Percentiles rank a stretch among this genome's conserved stretches.
Evolutionary conservation across 1,140 invertebrate genomes (phyloP).

Genomic region (Neodiprion virginianus): DNA sequence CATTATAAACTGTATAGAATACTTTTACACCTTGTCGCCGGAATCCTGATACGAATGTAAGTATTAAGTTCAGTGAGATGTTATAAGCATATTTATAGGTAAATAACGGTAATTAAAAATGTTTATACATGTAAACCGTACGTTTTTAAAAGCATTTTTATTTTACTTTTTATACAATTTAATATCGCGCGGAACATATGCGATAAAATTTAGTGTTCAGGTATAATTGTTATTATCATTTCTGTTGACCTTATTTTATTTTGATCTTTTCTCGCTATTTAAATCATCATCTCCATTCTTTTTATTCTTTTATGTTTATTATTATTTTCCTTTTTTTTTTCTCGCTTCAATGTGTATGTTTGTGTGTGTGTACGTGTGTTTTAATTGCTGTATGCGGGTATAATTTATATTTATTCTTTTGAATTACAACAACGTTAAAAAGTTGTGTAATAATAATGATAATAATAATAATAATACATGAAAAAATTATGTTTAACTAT

Average conservation of each 20-base stretch:
- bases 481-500: no score
- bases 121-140: no score
- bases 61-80: no score
- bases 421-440: constrained; percentile 18
- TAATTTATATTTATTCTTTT: constrained; percentile 32
- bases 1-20: no score
- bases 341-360: constrained; percentile 23
- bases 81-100: no score
- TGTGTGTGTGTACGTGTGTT: constrained; percentile 28
- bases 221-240: no score
- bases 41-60: no score
- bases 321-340: not conserved
- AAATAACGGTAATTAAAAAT: no score
- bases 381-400: constrained; percentile 22
- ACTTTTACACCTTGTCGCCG: no score
- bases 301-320: not conserved
- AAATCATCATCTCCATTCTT: constrained; percentile 4
- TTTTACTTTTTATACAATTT: not conserved
- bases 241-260: not conserved
- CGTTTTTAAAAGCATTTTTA: not conserved
- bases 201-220: not conserved
- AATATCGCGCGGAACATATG: not conserved
- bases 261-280: constrained; percentile 15
- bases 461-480: no score
- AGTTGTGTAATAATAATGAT: no score